These are phyloP conservation scores for Podabrus alpinus DNA, from an alignment of 2,888 invertebrate genomes.

Conservation along the genomic window DNA sequence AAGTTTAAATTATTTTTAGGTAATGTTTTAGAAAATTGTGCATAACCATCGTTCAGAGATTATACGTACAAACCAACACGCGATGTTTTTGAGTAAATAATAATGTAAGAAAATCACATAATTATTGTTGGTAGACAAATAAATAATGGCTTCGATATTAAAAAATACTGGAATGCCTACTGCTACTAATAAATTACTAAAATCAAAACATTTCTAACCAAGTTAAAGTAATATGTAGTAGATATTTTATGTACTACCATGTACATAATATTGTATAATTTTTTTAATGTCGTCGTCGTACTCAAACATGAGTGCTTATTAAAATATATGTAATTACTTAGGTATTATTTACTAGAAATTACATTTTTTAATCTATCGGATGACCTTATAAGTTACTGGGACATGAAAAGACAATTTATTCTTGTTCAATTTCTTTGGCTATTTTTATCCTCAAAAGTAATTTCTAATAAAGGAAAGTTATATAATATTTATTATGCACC, in stretches of 20 bases:
- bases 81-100: not conserved
- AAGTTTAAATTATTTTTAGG: not conserved
- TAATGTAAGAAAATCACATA: not conserved
- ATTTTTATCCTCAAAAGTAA: too few species aligned
- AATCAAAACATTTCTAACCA: not conserved
- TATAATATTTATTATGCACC: too few species aligned
- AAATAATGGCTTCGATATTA: not conserved
- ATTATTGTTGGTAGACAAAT: not conserved
- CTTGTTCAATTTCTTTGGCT: not conserved
- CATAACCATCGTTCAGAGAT: not conserved
- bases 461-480: too few species aligned
- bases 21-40: not conserved
- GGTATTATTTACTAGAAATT: not conserved
- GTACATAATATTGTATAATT: too few species aligned
- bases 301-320: not conserved
- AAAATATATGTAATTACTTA: not conserved
- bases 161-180: not conserved
- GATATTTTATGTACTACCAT: too few species aligned
- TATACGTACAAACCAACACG: not conserved
- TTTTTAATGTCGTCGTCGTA: not conserved
- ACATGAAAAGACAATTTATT: constrained; percentile 2
- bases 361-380: not conserved
- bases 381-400: constrained; percentile 4
- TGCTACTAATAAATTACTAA: not conserved
- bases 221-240: too few species aligned